phyloP scores from a whole-genome alignment of 1,140 invertebrate species.

The Zaprionus gabonicus region DNA sequence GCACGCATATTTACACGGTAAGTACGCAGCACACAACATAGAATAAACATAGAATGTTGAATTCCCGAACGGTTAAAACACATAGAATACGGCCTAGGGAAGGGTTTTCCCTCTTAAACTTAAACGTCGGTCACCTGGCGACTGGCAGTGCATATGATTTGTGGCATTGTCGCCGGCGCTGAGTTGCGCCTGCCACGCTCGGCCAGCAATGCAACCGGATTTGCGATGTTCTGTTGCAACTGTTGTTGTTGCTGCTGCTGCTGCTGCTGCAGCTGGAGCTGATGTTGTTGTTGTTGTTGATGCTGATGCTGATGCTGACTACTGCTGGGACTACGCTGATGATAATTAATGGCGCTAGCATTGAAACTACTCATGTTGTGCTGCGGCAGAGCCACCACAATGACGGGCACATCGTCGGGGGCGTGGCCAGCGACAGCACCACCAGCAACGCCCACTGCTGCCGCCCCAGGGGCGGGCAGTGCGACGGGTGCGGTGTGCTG shows the following conservation, averaged over 20 bases:
- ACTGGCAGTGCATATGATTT: slow-evolving; percentile 79
- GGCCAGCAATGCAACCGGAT: slow-evolving; percentile 14
- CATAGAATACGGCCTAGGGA: slow-evolving; percentile 17
- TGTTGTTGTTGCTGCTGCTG: slow-evolving; percentile 34
- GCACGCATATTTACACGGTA: slow-evolving; percentile 49
- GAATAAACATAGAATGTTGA: slow-evolving; percentile 35
- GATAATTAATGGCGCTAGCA: slow-evolving; percentile 60
- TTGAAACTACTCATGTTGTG: slow-evolving; percentile 66
- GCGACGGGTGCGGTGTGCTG: slow-evolving; percentile 61
- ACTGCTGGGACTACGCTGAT: slow-evolving; percentile 75
- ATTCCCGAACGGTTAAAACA: slow-evolving; percentile 9
- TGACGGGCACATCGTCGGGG: slow-evolving; percentile 71
- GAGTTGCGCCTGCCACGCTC: slow-evolving; percentile 71
- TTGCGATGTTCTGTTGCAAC: slow-evolving; percentile 32
- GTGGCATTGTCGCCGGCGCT: slow-evolving; percentile 69
- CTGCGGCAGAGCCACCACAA: slow-evolving; percentile 70
- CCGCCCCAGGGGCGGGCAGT: slow-evolving; percentile 11
- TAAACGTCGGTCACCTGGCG: slow-evolving; percentile 83
- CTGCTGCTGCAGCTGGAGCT: slow-evolving; percentile 34
- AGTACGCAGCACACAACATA: slow-evolving; percentile 35
- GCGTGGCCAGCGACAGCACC: slow-evolving; percentile 14
- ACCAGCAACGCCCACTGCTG: neutral
- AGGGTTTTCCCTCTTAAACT: slow-evolving; percentile 16
- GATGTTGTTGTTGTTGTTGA: slow-evolving; percentile 9
- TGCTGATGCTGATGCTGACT: slow-evolving; percentile 51